These are phyloP conservation scores for Drosophila stalkeri DNA, from an alignment of 2,888 invertebrate genomes.

Conservation along the genomic window DNA sequence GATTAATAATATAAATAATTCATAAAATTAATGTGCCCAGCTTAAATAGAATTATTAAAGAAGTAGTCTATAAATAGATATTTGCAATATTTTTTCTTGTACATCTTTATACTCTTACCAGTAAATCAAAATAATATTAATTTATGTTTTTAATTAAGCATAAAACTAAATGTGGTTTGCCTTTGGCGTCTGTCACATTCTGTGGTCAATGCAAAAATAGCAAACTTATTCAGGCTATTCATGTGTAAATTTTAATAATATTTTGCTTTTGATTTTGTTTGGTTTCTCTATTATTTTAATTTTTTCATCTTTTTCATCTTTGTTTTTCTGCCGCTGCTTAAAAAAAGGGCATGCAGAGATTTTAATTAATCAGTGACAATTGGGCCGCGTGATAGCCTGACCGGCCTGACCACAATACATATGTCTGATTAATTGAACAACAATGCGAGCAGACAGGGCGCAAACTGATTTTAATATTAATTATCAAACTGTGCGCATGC, in stretches of 20 bases:
- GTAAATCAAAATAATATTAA: not conserved
- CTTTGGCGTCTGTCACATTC: conserved; percentile 11
- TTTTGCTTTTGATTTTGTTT: conserved; percentile 4
- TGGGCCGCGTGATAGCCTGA: conserved; percentile 18
- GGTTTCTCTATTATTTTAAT: not conserved
- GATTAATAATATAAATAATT: too few species aligned
- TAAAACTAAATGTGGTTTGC: conserved; percentile 14
- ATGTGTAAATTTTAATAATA: conserved; percentile 6
- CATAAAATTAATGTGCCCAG: too few species aligned
- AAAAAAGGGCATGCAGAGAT: conserved; percentile 20
- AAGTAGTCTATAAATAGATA: too few species aligned
- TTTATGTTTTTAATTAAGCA: conserved; percentile 24
- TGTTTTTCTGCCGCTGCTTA: not conserved
- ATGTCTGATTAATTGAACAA: conserved; percentile 70
- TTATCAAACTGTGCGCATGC: conserved; percentile 61
- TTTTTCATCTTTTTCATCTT: too few species aligned
- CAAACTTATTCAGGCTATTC: not conserved
- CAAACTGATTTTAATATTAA: conserved; percentile 68
- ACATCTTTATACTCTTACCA: not conserved
- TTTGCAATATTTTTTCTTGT: too few species aligned
- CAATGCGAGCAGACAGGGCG: conserved; percentile 49
- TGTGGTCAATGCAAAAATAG: conserved; percentile 19
- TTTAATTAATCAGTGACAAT: conserved; percentile 74
- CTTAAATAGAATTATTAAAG: too few species aligned
- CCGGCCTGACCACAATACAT: conserved; percentile 45